These are phyloP conservation scores for Noturus placidus DNA, from an alignment of 2,113 vertebrate species.

Conservation along the genomic window DNA sequence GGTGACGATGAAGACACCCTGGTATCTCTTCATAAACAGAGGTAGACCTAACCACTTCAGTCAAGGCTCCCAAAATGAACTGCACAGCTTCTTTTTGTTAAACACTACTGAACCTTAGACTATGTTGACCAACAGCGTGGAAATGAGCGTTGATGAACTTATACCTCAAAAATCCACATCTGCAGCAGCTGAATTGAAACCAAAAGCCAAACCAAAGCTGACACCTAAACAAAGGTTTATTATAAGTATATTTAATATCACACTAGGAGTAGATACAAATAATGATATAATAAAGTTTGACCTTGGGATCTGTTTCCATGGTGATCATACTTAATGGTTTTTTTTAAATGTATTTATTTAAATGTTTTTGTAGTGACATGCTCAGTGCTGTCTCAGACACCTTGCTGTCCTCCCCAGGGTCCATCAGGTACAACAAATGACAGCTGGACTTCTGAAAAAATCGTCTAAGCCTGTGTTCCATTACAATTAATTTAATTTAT, in stretches of 20 bases:
- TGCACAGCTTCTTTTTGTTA: background rate
- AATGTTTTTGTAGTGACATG: conserved; percentile 38
- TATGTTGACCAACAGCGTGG: conserved; percentile 27
- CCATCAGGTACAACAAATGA: conserved; percentile 61
- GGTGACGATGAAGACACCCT: conserved; percentile 58
- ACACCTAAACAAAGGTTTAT: conserved; percentile 36
- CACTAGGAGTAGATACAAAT: background rate
- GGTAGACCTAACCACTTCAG: conserved; percentile 17
- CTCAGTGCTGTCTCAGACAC: conserved; percentile 56
- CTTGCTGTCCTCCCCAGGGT: conserved; percentile 55
- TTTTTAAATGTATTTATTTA: background rate
- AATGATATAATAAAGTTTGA: background rate
- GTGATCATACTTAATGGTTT: conserved; percentile 7
- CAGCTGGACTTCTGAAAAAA: background rate
- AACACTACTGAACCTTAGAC: background rate
- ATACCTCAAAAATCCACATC: background rate
- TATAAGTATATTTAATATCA: background rate
- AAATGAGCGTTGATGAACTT: conserved; percentile 31
- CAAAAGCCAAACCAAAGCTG: background rate
- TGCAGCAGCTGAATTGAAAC: conserved; percentile 7
- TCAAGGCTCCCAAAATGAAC: background rate
- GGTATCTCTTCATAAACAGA: conserved; percentile 4
- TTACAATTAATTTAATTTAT: too few relatives aligned
- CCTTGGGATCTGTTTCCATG: conserved; percentile 32
- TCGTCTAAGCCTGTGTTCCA: background rate